Conservation (phyloP, 2,888 invertebrate genomes). For the Epinotia demarniana region DNA sequence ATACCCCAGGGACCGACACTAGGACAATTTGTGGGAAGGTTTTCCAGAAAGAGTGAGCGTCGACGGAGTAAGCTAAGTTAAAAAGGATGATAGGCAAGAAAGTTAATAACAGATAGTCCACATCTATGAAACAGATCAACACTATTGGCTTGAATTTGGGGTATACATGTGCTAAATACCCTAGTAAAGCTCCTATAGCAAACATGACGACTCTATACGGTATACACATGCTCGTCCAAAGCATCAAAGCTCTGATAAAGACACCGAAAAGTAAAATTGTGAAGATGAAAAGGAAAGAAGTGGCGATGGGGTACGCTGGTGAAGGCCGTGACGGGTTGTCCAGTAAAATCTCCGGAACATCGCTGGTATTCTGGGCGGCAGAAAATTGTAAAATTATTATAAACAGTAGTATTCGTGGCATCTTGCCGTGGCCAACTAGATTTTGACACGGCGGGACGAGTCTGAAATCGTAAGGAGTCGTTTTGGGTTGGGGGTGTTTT, state of each 20-base stretch:
- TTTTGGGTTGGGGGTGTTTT: background rate
- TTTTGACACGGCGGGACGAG: background rate
- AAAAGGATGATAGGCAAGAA: constrained; percentile 73
- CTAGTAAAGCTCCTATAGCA: constrained; percentile 67
- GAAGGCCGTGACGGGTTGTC: constrained; percentile 57
- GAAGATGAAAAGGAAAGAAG: constrained; percentile 70
- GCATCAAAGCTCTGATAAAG: constrained; percentile 66
- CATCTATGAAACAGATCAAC: constrained; percentile 67
- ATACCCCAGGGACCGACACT: constrained; percentile 69
- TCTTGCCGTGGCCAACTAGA: constrained; percentile 31
- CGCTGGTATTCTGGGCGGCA: constrained; percentile 3
- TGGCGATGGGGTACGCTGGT: constrained; percentile 64
- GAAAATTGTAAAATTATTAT: constrained; percentile 5
- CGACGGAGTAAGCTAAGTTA: constrained; percentile 72
- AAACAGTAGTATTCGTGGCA: constrained; percentile 29
- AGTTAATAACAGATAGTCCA: constrained; percentile 63
- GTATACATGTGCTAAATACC: constrained; percentile 67
- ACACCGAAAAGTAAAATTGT: constrained; percentile 67
- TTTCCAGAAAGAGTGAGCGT: constrained; percentile 74
- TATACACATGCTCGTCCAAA: constrained; percentile 65
- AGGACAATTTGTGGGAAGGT: constrained; percentile 72
- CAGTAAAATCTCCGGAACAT: constrained; percentile 35
- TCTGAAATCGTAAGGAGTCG: background rate
- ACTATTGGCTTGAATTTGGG: constrained; percentile 69
- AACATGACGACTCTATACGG: constrained; percentile 78